These are phyloP conservation scores for Aramus guarauna DNA, from an alignment of 2,113 vertebrate species.

Conservation along the genomic window DNA sequence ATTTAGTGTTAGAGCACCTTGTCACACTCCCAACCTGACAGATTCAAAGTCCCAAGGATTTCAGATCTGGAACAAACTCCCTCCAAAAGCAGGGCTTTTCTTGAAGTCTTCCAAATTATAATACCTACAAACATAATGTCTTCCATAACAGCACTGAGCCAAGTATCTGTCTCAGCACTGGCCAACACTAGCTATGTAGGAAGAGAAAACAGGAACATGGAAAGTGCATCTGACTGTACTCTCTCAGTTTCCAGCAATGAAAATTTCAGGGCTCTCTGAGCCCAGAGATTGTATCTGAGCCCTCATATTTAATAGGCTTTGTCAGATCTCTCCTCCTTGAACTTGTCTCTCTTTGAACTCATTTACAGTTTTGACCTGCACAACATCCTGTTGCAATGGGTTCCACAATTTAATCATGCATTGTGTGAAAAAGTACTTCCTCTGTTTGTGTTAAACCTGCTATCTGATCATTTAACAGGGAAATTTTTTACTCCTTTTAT, in stretches of 20 bases:
- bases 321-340: conserved; percentile 44
- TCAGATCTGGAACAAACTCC: not conserved
- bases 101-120: not conserved
- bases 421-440: conserved; percentile 64
- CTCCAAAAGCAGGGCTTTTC: not conserved
- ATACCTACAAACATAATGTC: not conserved
- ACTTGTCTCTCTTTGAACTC: conserved; percentile 63
- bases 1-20: not conserved
- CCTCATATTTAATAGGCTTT: conserved; percentile 47
- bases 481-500: conserved; percentile 1
- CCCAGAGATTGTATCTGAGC: conserved; percentile 3
- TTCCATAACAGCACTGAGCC: conserved; percentile 2
- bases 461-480: conserved; percentile 2
- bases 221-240: not conserved
- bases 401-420: conserved; percentile 55
- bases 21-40: not conserved
- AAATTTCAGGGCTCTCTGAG: not conserved
- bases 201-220: not conserved
- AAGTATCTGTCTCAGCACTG: conserved; percentile 2
- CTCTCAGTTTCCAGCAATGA: not conserved
- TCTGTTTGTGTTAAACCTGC: conserved; percentile 55
- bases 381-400: conserved; percentile 59
- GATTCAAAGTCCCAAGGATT: not conserved
- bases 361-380: conserved; percentile 56
- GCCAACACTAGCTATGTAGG: not conserved